Percentiles rank a stretch among this genome's conserved stretches.
These are phyloP conservation scores for Eupithecia subumbrata DNA, from an alignment of 2,888 invertebrate species.

Conservation along the genomic window DNA sequence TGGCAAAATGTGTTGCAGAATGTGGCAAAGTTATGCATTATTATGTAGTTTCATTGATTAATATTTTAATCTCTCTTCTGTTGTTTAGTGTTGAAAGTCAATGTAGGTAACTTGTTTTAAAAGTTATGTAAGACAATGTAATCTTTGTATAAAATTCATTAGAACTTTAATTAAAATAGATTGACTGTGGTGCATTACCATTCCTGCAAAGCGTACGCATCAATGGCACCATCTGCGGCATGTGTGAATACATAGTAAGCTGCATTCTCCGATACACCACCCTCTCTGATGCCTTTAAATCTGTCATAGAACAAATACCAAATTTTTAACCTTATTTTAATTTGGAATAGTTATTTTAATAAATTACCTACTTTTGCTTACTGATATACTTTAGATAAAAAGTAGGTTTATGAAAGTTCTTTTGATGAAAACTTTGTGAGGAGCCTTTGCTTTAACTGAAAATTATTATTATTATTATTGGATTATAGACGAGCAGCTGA, in stretches of 20 bases:
- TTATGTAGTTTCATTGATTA: neutral
- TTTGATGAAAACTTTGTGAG: too few relatives aligned
- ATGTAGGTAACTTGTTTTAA: neutral
- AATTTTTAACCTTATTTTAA: too few relatives aligned
- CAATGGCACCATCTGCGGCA: conserved; percentile 96
- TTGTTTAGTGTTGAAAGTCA: neutral
- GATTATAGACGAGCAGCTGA: too few relatives aligned
- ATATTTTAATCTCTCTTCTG: too few relatives aligned
- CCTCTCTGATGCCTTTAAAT: conserved; percentile 96
- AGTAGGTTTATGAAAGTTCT: neutral
- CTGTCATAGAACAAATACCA: conserved; percentile 65
- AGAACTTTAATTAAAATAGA: neutral
- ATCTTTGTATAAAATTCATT: neutral
- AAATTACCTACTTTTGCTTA: neutral
- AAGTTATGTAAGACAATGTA: neutral
- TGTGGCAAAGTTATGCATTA: neutral
- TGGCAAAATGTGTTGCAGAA: neutral
- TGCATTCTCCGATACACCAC: conserved; percentile 97
- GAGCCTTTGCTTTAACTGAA: neutral
- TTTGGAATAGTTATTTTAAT: too few relatives aligned
- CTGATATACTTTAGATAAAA: neutral
- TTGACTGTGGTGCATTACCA: conserved; percentile 85
- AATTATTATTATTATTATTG: too few relatives aligned
- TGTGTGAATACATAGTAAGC: conserved; percentile 99
- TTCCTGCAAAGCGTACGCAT: conserved; percentile 97